Conservation (phyloP, 1,140 invertebrate genomes). For the Drosophila pandora region DNA sequence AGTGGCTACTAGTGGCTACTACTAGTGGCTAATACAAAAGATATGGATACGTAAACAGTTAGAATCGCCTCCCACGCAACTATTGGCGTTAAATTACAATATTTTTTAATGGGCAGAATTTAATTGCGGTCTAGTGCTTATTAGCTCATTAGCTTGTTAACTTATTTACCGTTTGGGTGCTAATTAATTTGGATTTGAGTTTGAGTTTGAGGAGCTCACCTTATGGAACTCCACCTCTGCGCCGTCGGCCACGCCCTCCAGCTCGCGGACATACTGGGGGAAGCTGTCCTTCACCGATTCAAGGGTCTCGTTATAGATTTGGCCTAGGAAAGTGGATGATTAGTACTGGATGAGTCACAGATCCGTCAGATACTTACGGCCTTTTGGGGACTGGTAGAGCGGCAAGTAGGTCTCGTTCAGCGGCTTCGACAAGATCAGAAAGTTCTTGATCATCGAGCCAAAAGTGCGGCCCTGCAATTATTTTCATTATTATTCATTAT, state of each 20-base stretch:
- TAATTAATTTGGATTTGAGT: slow-evolving; percentile 43
- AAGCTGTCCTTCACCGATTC: slow-evolving; percentile 87
- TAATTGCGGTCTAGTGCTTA: slow-evolving; percentile 50
- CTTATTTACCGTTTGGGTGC: slow-evolving; percentile 27
- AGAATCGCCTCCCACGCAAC: slow-evolving; percentile 36
- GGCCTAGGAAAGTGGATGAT: slow-evolving; percentile 42
- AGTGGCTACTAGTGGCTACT: no score
- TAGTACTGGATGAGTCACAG: slow-evolving; percentile 11
- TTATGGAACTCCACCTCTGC: slow-evolving; percentile 92
- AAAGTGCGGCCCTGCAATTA: slow-evolving; percentile 90
- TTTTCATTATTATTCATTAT: slow-evolving; percentile 21
- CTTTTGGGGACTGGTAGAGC: slow-evolving; percentile 88
- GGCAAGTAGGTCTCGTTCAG: slow-evolving; percentile 89
- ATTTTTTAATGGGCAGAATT: slow-evolving; percentile 59
- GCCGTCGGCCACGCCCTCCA: slow-evolving; percentile 93
- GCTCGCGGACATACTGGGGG: slow-evolving; percentile 92
- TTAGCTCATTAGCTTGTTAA: slow-evolving; percentile 11
- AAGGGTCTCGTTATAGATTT: slow-evolving; percentile 90
- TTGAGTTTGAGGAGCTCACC: slow-evolving; percentile 84
- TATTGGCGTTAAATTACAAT: slow-evolving; percentile 45
- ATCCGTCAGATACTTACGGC: slow-evolving; percentile 83
- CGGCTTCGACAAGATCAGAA: slow-evolving; percentile 86
- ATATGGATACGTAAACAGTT: slow-evolving; percentile 14
- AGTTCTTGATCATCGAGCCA: slow-evolving; percentile 89
- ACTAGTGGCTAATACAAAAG: not conserved